Percentiles rank a stretch among this genome's conserved stretches.
These are phyloP conservation scores for Carlito syrichta DNA, from an alignment of 2,113 vertebrate genomes.

Conservation along the genomic window DNA sequence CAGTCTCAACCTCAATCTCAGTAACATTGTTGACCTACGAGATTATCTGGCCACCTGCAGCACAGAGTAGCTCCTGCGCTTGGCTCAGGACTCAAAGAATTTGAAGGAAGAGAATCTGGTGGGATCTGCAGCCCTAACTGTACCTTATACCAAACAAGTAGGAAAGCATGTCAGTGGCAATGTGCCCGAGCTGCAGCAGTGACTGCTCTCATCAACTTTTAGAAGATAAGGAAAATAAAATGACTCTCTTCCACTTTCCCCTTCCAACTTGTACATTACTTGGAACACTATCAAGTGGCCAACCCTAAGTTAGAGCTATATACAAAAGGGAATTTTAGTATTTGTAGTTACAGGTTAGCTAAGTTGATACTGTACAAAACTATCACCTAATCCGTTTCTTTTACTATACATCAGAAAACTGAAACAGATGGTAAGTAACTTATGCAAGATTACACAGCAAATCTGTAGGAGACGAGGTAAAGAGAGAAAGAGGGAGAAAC, in stretches of 20 bases:
- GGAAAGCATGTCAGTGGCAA: background rate
- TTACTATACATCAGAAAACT: background rate
- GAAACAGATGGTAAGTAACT: background rate
- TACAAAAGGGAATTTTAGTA: background rate
- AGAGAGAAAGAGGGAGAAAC: too few relatives aligned
- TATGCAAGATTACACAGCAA: background rate
- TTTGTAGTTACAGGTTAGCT: background rate
- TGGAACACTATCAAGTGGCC: background rate
- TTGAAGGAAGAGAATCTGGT: background rate
- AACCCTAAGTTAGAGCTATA: background rate
- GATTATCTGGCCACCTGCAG: background rate
- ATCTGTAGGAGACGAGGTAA: background rate
- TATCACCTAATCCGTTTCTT: background rate
- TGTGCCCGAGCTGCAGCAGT: background rate
- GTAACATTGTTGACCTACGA: background rate
- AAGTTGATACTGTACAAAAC: background rate
- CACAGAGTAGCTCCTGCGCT: background rate
- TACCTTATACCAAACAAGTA: background rate
- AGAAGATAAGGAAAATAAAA: background rate
- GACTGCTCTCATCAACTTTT: background rate
- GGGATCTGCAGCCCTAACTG: background rate
- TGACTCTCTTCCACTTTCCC: background rate
- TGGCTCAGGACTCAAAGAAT: background rate
- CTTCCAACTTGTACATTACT: background rate
- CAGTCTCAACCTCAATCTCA: background rate